phyloP scores from a whole-genome alignment of 2,888 invertebrate species.

The Ectobius pallidus region DNA sequence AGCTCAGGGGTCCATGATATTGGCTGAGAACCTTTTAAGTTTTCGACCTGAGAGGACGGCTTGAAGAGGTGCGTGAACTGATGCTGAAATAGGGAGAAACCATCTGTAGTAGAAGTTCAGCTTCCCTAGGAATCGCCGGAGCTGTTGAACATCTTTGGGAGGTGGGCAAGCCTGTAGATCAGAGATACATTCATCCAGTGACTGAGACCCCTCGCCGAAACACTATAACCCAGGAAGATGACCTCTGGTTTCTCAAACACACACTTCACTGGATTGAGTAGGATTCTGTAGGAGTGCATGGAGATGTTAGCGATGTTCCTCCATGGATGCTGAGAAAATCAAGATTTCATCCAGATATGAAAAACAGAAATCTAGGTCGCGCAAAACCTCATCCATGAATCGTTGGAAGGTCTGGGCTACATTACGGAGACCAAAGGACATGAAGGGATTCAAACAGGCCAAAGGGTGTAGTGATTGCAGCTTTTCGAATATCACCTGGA shows the following conservation, averaged over 20 bases:
- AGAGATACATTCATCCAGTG: no score
- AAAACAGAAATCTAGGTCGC: conserved; percentile 48
- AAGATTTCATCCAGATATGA: conserved; percentile 52
- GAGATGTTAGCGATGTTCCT: neutral
- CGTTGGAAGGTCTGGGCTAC: conserved; percentile 54
- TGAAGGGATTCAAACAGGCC: no score
- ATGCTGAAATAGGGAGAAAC: neutral
- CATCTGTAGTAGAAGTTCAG: conserved; percentile 21
- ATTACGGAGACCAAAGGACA: conserved; percentile 52
- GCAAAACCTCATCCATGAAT: conserved; percentile 46
- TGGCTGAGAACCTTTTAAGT: neutral
- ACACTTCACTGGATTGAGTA: no score
- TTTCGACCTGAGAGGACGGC: neutral
- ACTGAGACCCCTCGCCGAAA: no score
- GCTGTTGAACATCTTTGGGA: conserved; percentile 28
- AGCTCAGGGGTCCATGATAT: neutral
- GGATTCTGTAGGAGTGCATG: no score
- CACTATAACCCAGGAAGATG: no score
- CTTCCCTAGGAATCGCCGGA: conserved; percentile 33
- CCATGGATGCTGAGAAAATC: conserved; percentile 43
- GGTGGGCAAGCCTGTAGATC: neutral
- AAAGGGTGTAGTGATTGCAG: conserved; percentile 52
- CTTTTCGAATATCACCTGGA: conserved; percentile 51
- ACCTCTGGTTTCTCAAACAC: no score
- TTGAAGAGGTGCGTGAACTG: neutral